Percentiles rank a stretch among this genome's conserved stretches.
Evolutionary conservation across 2,797 vertebrate species (phyloP).

Genomic region (Typhlichthys eigenmanni): DNA sequence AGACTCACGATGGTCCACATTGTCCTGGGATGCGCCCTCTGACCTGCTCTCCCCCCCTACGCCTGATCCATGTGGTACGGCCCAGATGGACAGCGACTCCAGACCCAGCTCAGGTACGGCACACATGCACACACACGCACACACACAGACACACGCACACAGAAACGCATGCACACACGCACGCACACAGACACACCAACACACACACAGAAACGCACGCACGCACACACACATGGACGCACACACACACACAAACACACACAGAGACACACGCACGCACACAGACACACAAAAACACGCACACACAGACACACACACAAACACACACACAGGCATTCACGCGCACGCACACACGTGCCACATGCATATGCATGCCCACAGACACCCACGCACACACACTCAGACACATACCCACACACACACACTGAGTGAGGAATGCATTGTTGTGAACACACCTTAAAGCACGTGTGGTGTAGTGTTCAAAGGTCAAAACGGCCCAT

Average conservation of each 20-base stretch:
- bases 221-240: too few species aligned
- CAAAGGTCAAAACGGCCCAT: slow-evolving; percentile 12
- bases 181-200: too few species aligned
- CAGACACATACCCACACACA: background rate
- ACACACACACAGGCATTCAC: too few species aligned
- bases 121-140: background rate
- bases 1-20: slow-evolving; percentile 78
- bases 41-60: slow-evolving; percentile 79
- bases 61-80: slow-evolving; percentile 61
- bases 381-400: too few species aligned
- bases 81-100: slow-evolving; percentile 78
- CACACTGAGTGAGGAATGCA: background rate
- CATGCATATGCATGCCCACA: too few species aligned
- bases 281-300: too few species aligned
- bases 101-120: slow-evolving; percentile 85
- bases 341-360: too few species aligned
- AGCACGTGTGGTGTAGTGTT: background rate
- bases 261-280: too few species aligned
- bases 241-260: too few species aligned
- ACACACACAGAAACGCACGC: too few species aligned
- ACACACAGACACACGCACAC: too few species aligned
- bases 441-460: background rate
- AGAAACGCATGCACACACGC: background rate
- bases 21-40: slow-evolving; percentile 80
- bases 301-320: too few species aligned